Evolutionary conservation across 2,113 vertebrate species (phyloP), one percentile per base, ranked within the genome.

Genomic region (Peromyscus maniculatus): DNA sequence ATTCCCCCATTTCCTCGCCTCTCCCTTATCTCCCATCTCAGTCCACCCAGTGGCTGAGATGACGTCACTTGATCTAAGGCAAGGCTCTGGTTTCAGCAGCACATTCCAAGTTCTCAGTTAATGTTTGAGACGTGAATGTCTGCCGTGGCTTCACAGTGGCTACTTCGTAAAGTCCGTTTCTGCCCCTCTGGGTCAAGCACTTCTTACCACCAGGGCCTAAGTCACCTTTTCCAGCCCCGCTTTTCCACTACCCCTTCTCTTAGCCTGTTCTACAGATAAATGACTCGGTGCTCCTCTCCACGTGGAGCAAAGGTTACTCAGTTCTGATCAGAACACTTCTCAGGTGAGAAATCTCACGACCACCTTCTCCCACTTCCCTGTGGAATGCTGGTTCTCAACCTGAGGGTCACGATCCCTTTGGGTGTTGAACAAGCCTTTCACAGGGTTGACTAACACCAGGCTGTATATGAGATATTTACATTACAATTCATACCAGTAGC

Each of bases 41-140:
- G 10, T 31, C 43, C 31, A 57, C 67, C 31, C 43, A 1, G 3
- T 0, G 4, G 49, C 82, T 64, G 2, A 66, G 31, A 28, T 26
- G 16, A 91, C 49, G 43, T 55, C 71, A 33, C 26, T 3, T 28
- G 39, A 59, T 24, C 77, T 84, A 86, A 95, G 2, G 69, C 69
- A 82, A 83, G 59, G 26, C 36, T 64, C 31, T 59, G 5, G 1
- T 5, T 39, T 0, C 21, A 0, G 0, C 28, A 43, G 43, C 24
- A 4, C 6, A 52, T 12, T 57, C 0, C 43, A 39, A 17, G 8
- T 46, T 24, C 77, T 89, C 15, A 8, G 1, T 52, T 22, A 21
- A 62, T 5, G 3, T 43, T 64, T 67, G 75, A 0, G 72, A 28
- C 43, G 21, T 66, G 49, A 7, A 33, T 15, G 43, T 52, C 43